Conservation (phyloP, 2,113 vertebrate species). For the Laticauda laticaudata region DNA sequence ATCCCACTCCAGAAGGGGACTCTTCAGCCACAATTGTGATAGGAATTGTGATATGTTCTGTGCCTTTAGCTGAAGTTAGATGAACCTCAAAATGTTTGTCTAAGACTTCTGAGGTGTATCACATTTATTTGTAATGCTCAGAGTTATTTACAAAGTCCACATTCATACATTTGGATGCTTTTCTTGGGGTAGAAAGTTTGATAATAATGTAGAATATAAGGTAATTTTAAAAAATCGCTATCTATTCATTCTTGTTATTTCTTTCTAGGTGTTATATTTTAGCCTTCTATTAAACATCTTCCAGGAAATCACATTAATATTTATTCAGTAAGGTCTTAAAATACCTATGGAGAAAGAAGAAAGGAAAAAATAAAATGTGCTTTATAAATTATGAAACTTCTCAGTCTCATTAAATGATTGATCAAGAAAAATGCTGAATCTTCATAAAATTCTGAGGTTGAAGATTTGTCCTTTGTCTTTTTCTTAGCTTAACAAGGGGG, state of each 20-base stretch:
- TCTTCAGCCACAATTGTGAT: background rate
- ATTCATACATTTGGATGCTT: background rate
- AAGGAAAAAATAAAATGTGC: background rate
- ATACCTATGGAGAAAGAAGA: slow-evolving; percentile 9
- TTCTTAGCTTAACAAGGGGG: background rate
- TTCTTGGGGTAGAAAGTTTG: background rate
- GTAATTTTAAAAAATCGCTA: background rate
- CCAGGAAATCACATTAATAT: too few relatives aligned
- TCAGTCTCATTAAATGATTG: background rate
- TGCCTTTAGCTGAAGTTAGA: background rate
- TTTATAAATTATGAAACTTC: slow-evolving; percentile 1
- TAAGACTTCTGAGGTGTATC: background rate
- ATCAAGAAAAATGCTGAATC: background rate
- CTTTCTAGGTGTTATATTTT: background rate
- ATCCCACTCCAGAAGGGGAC: background rate
- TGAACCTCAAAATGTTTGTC: background rate
- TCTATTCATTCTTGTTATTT: background rate
- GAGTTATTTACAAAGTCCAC: background rate
- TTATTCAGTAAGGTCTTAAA: slow-evolving; percentile 15
- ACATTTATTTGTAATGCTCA: background rate
- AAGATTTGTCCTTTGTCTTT: background rate
- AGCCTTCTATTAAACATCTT: background rate
- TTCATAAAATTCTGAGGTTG: background rate
- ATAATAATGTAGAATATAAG: background rate
- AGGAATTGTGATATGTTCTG: background rate